A percentile compares a stretch with the other conserved stretches of the same genome.
Evolutionary conservation across 2,797 vertebrate species (phyloP).

Genomic region (Notolabrus celidotus): DNA sequence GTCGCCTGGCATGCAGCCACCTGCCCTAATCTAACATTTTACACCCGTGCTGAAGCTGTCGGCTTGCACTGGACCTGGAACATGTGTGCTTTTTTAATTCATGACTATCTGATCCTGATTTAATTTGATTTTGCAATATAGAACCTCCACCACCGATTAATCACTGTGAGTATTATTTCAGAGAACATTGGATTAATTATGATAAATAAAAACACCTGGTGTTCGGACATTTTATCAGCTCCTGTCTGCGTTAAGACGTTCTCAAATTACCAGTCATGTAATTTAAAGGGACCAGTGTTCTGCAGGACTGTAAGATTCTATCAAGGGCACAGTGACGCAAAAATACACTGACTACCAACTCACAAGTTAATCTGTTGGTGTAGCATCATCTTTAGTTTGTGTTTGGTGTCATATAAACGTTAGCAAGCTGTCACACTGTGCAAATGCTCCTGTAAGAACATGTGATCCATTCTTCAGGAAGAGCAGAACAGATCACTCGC

Average conservation of each 20-base stretch:
- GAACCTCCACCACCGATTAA: not conserved
- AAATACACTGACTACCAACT: too few species aligned
- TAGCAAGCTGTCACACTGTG: too few species aligned
- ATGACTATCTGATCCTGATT: not conserved
- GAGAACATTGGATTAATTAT: not conserved
- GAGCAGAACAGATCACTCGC: too few species aligned
- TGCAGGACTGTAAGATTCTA: too few species aligned
- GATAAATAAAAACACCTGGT: not conserved
- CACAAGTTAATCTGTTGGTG: too few species aligned
- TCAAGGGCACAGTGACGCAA: too few species aligned
- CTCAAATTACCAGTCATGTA: not conserved
- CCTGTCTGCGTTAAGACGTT: not conserved
- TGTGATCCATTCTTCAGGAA: too few species aligned
- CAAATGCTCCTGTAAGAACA: too few species aligned
- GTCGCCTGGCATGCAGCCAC: conserved; percentile 12
- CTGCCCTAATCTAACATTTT: conserved; percentile 26
- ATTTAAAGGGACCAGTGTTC: not conserved
- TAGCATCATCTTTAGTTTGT: too few species aligned
- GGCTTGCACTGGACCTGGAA: not conserved
- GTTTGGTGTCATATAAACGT: too few species aligned
- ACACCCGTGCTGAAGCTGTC: not conserved
- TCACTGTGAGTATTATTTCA: not conserved
- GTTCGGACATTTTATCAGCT: not conserved
- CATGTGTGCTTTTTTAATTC: not conserved
- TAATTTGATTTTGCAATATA: not conserved